Conservation (phyloP, 2,797 vertebrate genomes). For the Loriculus beryllinus region DNA sequence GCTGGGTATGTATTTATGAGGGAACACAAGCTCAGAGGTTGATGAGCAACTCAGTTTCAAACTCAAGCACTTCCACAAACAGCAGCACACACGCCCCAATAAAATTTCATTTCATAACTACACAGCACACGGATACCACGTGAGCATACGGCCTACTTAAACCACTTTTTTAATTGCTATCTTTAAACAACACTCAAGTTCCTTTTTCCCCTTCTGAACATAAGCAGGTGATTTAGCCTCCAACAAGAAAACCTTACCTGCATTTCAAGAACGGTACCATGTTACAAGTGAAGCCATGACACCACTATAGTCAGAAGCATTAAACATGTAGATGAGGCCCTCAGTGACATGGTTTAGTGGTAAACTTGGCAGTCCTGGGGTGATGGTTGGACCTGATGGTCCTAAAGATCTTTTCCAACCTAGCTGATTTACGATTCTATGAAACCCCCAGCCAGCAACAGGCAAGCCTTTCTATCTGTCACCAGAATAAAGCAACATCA, state of each 20-base stretch:
- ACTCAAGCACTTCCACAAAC: background rate
- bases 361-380: background rate
- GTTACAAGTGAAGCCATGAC: background rate
- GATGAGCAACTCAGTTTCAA: background rate
- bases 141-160: background rate
- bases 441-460: fast-evolving
- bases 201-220: background rate
- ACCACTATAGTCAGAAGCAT: background rate
- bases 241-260: fast-evolving
- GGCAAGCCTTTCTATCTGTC: background rate
- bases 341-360: background rate
- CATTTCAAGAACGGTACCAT: background rate
- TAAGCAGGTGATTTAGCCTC: background rate
- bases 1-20: background rate
- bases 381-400: background rate
- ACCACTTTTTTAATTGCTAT: background rate
- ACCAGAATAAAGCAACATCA: background rate
- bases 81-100: fast-evolving
- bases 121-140: background rate
- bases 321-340: background rate
- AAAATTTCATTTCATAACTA: background rate
- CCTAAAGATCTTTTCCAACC: background rate
- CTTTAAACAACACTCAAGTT: fast-evolving
- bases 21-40: background rate
- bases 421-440: background rate